Conservation (phyloP, 2,888 invertebrate species). For the Entomobrya multifasciata region DNA sequence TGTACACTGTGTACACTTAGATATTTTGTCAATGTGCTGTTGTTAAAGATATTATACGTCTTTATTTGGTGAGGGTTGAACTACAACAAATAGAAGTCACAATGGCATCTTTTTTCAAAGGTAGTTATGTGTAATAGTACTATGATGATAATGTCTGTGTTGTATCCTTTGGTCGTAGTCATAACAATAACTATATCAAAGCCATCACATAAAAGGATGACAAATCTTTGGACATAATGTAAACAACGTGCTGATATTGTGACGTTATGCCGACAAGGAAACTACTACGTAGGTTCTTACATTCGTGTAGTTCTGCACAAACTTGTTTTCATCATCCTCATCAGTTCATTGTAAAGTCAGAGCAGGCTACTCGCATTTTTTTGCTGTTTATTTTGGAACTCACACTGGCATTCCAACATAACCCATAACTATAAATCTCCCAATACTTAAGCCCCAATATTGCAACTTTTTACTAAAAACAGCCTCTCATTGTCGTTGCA, state of each 20-base stretch:
- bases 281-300: too few species aligned
- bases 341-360: background rate
- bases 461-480: constrained; percentile 22
- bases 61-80: too few species aligned
- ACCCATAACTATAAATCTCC: background rate
- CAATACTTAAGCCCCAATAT: background rate
- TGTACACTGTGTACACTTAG: too few species aligned
- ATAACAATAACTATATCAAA: constrained; percentile 41
- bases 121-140: background rate
- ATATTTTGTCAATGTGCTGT: too few species aligned
- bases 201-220: constrained; percentile 37
- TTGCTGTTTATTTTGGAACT: constrained; percentile 25
- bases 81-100: background rate
- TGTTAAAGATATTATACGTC: too few species aligned
- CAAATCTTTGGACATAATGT: constrained; percentile 25
- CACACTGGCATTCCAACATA: background rate
- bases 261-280: too few species aligned
- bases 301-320: background rate
- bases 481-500: constrained; percentile 26
- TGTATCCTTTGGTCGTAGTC: constrained; percentile 1
- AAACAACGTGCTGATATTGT: constrained; percentile 22
- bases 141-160: background rate
- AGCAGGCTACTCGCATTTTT: constrained; percentile 12
- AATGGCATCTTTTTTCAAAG: background rate
- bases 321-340: background rate